Conservation (phyloP, 1,140 invertebrate genomes). For the Parasteatoda tepidariorum region DNA sequence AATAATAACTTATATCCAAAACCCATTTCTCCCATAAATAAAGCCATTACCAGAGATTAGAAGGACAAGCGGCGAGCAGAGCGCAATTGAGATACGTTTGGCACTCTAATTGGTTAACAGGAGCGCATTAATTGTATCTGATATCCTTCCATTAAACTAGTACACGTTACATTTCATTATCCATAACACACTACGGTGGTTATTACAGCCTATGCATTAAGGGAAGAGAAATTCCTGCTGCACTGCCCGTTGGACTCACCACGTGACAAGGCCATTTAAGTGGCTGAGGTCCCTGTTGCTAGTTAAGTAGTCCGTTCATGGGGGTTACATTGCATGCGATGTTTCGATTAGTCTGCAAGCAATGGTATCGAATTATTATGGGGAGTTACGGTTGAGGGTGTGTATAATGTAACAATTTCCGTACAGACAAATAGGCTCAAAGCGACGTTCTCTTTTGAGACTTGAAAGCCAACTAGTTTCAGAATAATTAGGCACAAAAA, state of each 20-base stretch:
- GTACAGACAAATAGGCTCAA: not conserved
- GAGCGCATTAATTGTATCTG: conserved; percentile 23
- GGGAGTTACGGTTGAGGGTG: not conserved
- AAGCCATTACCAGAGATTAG: no score
- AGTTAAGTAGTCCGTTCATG: not conserved
- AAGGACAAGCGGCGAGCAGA: no score
- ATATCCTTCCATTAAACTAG: conserved; percentile 24
- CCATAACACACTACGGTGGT: not conserved
- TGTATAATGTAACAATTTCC: not conserved
- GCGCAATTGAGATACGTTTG: conserved; percentile 4
- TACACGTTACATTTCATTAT: conserved; percentile 31
- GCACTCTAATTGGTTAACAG: conserved; percentile 34
- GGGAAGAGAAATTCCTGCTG: not conserved
- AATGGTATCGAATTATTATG: conserved; percentile 9
- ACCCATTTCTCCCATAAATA: conserved; percentile 26
- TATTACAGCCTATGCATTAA: conserved; percentile 6
- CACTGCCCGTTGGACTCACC: not conserved
- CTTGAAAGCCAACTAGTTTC: no score
- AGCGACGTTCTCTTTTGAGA: no score
- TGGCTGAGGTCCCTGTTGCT: not conserved
- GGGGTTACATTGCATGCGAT: not conserved
- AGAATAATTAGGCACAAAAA: no score
- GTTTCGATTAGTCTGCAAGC: conserved; percentile 12
- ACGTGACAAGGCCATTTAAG: not conserved
- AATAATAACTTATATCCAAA: no score